phyloP scores from a whole-genome alignment of 2,797 vertebrate species.

The Sciurus vulgaris region DNA sequence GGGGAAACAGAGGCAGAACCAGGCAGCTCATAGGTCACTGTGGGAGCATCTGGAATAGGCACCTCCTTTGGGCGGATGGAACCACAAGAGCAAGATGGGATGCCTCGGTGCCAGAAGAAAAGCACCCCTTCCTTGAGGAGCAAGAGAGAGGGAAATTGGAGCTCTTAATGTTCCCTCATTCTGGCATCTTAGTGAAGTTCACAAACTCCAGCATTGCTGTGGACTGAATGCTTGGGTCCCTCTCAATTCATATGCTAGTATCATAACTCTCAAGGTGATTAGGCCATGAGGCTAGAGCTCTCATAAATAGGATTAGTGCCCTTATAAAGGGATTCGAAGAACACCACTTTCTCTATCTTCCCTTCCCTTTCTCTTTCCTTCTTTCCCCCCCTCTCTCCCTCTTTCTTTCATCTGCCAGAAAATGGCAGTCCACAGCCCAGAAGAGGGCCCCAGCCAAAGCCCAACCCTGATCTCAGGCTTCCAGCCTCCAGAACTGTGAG shows the following conservation, averaged over 20 bases:
- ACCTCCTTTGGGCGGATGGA: accelerated
- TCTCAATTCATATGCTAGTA: neutral
- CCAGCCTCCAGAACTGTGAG: neutral
- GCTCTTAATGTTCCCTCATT: accelerated
- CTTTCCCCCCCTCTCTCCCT: neutral
- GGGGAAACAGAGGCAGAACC: neutral
- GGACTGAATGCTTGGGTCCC: neutral
- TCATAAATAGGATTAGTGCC: neutral
- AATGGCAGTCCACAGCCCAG: neutral
- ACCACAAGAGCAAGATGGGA: neutral
- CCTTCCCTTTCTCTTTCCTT: neutral
- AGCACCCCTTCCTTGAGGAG: neutral
- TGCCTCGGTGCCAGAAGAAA: neutral
- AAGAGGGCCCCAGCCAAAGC: neutral
- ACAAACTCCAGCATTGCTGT: neutral
- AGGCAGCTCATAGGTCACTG: accelerated
- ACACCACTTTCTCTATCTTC: neutral
- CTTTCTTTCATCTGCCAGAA: neutral
- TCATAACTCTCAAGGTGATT: neutral
- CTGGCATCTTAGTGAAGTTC: neutral
- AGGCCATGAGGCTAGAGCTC: neutral
- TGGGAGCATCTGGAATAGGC: neutral
- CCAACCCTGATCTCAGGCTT: neutral
- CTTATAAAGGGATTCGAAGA: neutral
- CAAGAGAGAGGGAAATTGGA: no score